These are phyloP conservation scores for Atopsyche davidsoni DNA, from an alignment of 1,140 invertebrate species.

Conservation along the genomic window DNA sequence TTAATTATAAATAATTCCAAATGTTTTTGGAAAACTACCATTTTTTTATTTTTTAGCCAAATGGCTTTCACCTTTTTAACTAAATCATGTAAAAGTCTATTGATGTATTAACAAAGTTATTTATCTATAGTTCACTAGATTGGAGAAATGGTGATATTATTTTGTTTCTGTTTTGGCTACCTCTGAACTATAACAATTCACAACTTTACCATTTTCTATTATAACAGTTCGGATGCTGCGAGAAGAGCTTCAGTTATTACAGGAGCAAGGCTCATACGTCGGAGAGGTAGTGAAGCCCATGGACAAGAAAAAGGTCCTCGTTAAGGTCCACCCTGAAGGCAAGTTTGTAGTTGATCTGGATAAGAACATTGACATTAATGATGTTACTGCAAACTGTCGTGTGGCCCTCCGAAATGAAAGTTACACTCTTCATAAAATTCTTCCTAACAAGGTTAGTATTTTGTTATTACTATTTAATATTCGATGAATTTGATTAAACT, in stretches of 20 bases:
- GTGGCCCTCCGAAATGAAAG: conserved; percentile 98
- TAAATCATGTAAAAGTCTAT: no score
- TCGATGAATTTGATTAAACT: no score
- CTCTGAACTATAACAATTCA: no score
- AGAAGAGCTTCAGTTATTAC: conserved; percentile 94
- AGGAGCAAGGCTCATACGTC: conserved; percentile 99
- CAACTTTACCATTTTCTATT: no score
- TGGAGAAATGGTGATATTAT: no score
- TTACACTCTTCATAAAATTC: conserved; percentile 97
- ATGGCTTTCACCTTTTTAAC: no score
- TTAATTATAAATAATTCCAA: background rate
- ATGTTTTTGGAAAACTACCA: no score
- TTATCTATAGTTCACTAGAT: no score
- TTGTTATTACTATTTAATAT: conserved; percentile 11
- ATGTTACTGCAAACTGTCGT: conserved; percentile 95
- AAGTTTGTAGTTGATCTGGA: conserved; percentile 99
- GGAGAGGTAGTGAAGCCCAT: conserved; percentile 99
- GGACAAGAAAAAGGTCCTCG: conserved; percentile 99
- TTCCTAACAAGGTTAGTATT: conserved; percentile 87
- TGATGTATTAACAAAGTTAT: no score
- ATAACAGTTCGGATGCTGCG: conserved; percentile 93
- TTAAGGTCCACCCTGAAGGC: conserved; percentile 99
- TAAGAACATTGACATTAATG: conserved; percentile 98
- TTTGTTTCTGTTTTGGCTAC: no score
- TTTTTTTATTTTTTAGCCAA: no score